phyloP scores from a whole-genome alignment of 1,140 invertebrate genomes.

The Bombus cullumanus region DNA sequence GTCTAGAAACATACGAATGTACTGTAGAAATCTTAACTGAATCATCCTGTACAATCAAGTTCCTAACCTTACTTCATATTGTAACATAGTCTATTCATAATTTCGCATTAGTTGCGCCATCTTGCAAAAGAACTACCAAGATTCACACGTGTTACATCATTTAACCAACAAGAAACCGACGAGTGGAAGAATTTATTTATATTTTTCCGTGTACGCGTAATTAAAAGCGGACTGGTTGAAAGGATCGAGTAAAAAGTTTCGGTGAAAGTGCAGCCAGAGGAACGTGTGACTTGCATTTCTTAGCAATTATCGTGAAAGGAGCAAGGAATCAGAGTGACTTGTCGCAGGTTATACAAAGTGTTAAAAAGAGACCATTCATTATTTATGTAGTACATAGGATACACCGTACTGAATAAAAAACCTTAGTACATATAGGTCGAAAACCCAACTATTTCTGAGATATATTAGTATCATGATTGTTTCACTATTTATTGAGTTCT shows the following conservation, averaged over 20 bases:
- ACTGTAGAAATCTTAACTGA: too few relatives aligned
- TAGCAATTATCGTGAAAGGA: slow-evolving; percentile 43
- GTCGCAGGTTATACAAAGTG: slow-evolving; percentile 5
- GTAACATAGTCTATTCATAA: neutral
- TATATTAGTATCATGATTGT: too few relatives aligned
- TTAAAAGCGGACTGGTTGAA: neutral
- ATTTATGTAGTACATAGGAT: too few relatives aligned
- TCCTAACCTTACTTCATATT: neutral
- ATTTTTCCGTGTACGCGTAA: neutral
- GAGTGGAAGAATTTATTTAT: neutral
- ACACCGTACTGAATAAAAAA: too few relatives aligned
- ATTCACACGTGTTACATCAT: neutral
- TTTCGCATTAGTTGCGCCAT: neutral
- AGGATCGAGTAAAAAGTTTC: slow-evolving; percentile 11
- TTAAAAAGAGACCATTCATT: too few relatives aligned
- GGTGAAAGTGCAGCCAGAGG: slow-evolving; percentile 52
- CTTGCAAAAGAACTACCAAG: neutral
- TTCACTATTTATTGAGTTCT: too few relatives aligned
- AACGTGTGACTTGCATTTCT: slow-evolving; percentile 46
- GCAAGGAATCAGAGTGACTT: slow-evolving; percentile 1
- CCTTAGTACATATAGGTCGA: too few relatives aligned
- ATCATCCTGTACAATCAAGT: neutral
- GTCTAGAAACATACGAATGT: too few relatives aligned
- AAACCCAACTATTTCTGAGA: too few relatives aligned
- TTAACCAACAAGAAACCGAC: neutral